Percentiles rank a stretch among this genome's conserved stretches.
These are phyloP conservation scores for Amblyteles armatorius DNA, from an alignment of 2,888 invertebrate species.

Conservation along the genomic window DNA sequence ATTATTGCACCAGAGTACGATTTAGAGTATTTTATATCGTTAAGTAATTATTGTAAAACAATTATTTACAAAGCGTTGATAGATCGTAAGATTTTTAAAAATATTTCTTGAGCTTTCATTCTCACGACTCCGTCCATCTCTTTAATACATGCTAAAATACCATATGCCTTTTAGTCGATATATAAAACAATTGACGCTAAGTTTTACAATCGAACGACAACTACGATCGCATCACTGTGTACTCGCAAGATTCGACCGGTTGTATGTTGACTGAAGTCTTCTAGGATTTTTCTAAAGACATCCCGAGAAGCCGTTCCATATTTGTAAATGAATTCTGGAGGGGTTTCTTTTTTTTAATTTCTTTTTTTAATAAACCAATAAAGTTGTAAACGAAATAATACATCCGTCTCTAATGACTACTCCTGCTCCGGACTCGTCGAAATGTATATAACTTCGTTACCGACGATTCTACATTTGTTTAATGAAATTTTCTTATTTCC, in stretches of 20 bases:
- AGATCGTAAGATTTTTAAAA: slow-evolving; percentile 18
- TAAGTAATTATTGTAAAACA: slow-evolving; percentile 55
- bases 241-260: neutral
- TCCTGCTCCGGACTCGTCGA: neutral
- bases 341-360: neutral
- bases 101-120: slow-evolving; percentile 36
- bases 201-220: slow-evolving; percentile 18
- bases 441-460: neutral
- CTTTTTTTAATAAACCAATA: slow-evolving; percentile 36
- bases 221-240: neutral
- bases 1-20: slow-evolving; percentile 66
- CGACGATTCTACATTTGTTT: neutral
- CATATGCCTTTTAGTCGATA: slow-evolving; percentile 21
- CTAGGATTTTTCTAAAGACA: neutral
- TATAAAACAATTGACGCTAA: slow-evolving; percentile 4
- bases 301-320: neutral
- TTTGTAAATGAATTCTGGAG: slow-evolving; percentile 26
- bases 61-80: slow-evolving; percentile 56
- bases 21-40: slow-evolving; percentile 54
- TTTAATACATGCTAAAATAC: slow-evolving; percentile 44
- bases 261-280: slow-evolving; percentile 13
- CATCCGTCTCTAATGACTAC: neutral
- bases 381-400: slow-evolving; percentile 2
- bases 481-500: neutral
- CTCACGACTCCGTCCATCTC: slow-evolving; percentile 63